Conservation (phyloP, 2,888 invertebrate species). For the Timema cristinae region DNA sequence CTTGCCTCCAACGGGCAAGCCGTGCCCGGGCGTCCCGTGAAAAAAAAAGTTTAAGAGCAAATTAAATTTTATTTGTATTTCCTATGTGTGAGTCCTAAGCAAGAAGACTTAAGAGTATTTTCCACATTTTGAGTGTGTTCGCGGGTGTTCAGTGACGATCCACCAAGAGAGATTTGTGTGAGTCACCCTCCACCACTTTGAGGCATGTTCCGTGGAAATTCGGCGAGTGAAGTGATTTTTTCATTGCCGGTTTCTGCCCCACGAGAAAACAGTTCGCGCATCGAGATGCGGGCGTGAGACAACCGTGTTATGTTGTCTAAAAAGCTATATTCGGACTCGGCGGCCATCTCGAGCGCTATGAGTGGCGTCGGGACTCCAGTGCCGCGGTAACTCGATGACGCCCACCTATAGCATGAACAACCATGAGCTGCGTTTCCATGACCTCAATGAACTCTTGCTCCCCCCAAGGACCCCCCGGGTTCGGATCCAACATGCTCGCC, state of each 20-base stretch:
- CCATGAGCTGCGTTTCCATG: conserved; percentile 50
- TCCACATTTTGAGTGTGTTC: no score
- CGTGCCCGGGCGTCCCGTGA: background rate
- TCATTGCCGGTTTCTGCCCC: background rate
- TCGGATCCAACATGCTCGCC: conserved; percentile 53
- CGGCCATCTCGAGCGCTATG: conserved; percentile 46
- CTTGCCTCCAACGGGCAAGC: background rate
- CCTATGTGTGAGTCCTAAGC: background rate
- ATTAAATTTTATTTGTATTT: no score
- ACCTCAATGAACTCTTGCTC: conserved; percentile 59
- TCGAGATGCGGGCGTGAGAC: conserved; percentile 23
- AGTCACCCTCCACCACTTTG: background rate
- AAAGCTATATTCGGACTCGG: conserved; percentile 62
- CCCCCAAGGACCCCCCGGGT: conserved; percentile 50
- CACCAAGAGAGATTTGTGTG: background rate
- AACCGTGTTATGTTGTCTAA: conserved; percentile 56
- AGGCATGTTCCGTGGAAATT: background rate
- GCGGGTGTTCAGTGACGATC: no score
- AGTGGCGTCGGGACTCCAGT: conserved; percentile 41
- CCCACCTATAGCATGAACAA: conserved; percentile 63
- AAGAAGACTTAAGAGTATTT: background rate
- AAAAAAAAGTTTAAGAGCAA: background rate
- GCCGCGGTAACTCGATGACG: conserved; percentile 58
- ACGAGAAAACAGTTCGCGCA: no score
- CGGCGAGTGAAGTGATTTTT: conserved; percentile 7